phyloP scores from a whole-genome alignment of 2,888 invertebrate species.

The Amphipyra berbera region DNA sequence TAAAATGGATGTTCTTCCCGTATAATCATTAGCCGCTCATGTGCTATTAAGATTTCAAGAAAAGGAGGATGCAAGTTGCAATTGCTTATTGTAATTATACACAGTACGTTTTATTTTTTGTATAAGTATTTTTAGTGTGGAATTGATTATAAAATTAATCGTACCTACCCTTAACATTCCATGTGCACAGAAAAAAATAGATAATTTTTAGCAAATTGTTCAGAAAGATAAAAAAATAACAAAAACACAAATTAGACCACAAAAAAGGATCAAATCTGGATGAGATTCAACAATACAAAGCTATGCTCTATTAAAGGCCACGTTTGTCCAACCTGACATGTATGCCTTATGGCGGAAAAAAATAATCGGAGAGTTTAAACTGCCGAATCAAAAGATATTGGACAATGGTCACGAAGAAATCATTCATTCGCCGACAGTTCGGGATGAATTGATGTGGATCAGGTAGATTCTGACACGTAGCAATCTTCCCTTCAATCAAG shows the following conservation, averaged over 20 bases:
- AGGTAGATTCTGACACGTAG: slow-evolving; percentile 83
- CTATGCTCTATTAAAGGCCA: slow-evolving; percentile 73
- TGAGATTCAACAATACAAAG: slow-evolving; percentile 70
- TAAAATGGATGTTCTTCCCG: neutral
- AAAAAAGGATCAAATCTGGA: slow-evolving; percentile 70
- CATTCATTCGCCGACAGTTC: slow-evolving; percentile 72
- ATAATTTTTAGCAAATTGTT: neutral
- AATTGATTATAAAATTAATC: neutral
- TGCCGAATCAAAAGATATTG: slow-evolving; percentile 86
- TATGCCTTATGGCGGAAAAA: slow-evolving; percentile 72
- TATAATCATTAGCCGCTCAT: neutral
- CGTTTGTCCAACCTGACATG: slow-evolving; percentile 77
- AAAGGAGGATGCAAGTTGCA: neutral
- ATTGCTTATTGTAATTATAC: neutral
- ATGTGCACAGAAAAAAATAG: neutral
- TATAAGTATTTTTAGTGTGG: neutral
- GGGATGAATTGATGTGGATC: slow-evolving; percentile 79
- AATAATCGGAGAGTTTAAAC: slow-evolving; percentile 70
- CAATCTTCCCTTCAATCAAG: slow-evolving; percentile 80
- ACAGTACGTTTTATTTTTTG: no score
- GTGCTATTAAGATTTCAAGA: neutral
- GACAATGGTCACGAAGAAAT: slow-evolving; percentile 88
- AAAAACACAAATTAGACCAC: slow-evolving; percentile 53
- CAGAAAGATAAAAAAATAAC: slow-evolving; percentile 42
- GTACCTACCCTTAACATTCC: neutral